Evolutionary conservation across 2,888 invertebrate species (phyloP), one percentile per base, ranked within the genome.

Genomic region (Dynastes tityus): DNA sequence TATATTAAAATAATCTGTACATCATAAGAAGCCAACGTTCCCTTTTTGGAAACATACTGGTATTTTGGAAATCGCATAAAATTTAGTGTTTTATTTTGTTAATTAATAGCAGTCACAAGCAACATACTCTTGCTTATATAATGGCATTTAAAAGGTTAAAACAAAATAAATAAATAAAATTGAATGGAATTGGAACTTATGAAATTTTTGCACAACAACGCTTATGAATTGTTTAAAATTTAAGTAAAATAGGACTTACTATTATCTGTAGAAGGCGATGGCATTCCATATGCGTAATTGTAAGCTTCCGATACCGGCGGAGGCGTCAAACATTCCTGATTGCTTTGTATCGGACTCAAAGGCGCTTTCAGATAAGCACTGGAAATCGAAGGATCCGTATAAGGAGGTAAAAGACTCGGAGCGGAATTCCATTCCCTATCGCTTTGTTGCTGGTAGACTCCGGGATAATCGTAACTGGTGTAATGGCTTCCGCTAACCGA

Each of bases 261-360:
- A 82, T 87, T 88, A 78, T 89, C 88, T 11, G 87, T 76, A n/a
- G 86, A 84, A 29, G 86, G 83, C 27, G 87, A 84, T 2, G 85
- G 83, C 68, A 85, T 75, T 40, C 86, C 86, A 81, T 89, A 89
- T 79, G 88, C 88, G 80, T 87, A 88, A 81, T 84, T 85, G 82
- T 87, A 89, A 13, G 85, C 83, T 75, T 88, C 88, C 27, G 85
- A 80, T 13, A 84, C 82, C n/a, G 88, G 87, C 29, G 89, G 87
- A 58, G 88, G 87, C 27, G 88, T 86, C 22, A 87, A 84, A 65
- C 85, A 85, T 40, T 87, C 87, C 55, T 87, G 86, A 76, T 85
- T 85, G 27, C 87, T 86, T 51, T 86, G 85, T 80, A 88, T 85
- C 8, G 89, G 89, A 82, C 89, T 89, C 67, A 88, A 80, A n/a